phyloP scores from a whole-genome alignment of 2,888 invertebrate species.

The Nephrotoma guestfalica region DNA sequence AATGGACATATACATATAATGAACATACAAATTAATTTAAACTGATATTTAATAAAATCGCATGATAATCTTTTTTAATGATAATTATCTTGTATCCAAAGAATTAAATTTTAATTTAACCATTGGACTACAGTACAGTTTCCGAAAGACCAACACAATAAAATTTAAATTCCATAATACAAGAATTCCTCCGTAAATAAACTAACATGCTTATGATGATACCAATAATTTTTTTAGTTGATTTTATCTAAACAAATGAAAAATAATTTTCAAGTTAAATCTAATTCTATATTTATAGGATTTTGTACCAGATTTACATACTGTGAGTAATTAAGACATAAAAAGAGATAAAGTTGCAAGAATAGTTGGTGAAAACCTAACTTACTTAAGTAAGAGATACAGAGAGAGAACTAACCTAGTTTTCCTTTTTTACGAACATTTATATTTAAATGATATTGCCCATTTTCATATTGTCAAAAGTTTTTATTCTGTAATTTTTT shows the following conservation, averaged over 20 bases:
- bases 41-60: background rate
- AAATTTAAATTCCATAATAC: background rate
- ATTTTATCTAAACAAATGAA: background rate
- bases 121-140: background rate
- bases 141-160: background rate
- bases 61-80: background rate
- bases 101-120: background rate
- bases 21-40: no score
- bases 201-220: background rate
- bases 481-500: background rate
- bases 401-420: background rate
- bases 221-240: background rate
- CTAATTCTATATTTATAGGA: conserved; percentile 13
- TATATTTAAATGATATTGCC: background rate
- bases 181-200: background rate
- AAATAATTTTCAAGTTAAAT: background rate
- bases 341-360: background rate
- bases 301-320: conserved; percentile 13
- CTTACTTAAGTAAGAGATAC: background rate
- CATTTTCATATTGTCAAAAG: background rate
- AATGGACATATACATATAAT: no score
- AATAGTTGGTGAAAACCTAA: background rate
- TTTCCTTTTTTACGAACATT: background rate
- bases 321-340: conserved; percentile 13
- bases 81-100: background rate